These are phyloP conservation scores for Agrotis clavis DNA, from an alignment of 2,888 invertebrate species.

Conservation along the genomic window DNA sequence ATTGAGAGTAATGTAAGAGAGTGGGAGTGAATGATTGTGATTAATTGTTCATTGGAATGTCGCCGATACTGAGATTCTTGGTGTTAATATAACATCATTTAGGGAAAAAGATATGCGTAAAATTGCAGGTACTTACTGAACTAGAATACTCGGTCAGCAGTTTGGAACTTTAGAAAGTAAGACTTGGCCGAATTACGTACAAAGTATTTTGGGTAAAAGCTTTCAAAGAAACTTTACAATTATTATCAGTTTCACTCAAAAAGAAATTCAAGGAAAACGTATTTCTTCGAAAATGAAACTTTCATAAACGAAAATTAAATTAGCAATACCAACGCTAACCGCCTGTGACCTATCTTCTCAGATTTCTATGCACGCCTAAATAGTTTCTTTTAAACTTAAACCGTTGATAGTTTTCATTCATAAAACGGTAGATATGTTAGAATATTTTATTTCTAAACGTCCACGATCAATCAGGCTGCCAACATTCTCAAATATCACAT, in stretches of 20 bases:
- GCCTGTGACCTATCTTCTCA: slow-evolving; percentile 27
- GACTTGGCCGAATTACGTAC: too few relatives aligned
- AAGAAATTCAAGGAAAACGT: background rate
- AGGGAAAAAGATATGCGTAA: too few relatives aligned
- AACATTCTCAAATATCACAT: slow-evolving; percentile 63
- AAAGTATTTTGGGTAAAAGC: background rate
- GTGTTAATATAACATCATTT: too few relatives aligned
- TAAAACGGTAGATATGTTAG: slow-evolving; percentile 50
- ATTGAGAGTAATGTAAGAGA: too few relatives aligned
- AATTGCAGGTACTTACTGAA: too few relatives aligned
- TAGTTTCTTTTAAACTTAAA: slow-evolving; percentile 18
- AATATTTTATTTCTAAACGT: slow-evolving; percentile 62
- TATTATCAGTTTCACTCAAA: background rate
- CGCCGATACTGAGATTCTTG: too few relatives aligned
- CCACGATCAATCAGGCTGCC: slow-evolving; percentile 59
- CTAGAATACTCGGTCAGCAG: too few relatives aligned
- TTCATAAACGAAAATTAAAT: slow-evolving; percentile 10
- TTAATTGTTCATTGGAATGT: too few relatives aligned
- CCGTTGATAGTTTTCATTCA: slow-evolving; percentile 60
- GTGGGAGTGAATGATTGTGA: too few relatives aligned
- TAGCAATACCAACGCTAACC: background rate
- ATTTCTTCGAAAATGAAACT: background rate
- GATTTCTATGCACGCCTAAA: slow-evolving; percentile 19
- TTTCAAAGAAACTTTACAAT: background rate
- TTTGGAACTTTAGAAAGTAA: too few relatives aligned